Evolutionary conservation across 2,113 vertebrate species (phyloP).

Genomic region (Psittacula cyanocephala): DNA sequence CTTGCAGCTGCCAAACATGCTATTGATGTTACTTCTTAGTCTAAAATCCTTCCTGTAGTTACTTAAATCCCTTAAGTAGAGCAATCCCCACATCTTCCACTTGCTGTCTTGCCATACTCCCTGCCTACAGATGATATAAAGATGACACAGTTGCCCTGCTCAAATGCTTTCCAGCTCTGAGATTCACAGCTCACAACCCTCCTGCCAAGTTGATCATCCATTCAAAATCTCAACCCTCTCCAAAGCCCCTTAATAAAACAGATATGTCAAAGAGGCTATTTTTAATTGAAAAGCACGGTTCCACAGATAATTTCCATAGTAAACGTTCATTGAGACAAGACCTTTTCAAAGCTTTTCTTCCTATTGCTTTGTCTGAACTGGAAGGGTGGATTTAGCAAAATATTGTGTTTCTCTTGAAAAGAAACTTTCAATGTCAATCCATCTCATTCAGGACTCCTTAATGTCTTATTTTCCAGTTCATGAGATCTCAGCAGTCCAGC

Average conservation of each 20-base stretch:
- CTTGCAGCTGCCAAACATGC: not conserved
- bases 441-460: not conserved
- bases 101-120: not conserved
- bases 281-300: not conserved
- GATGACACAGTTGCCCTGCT: not conserved
- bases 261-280: not conserved
- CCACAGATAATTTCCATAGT: not conserved
- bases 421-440: not conserved
- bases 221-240: not conserved
- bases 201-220: not conserved
- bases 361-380: not conserved
- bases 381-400: not conserved
- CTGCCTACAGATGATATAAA: not conserved
- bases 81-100: not conserved
- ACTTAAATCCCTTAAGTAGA: not conserved
- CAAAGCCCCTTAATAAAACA: not conserved
- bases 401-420: not conserved
- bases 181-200: not conserved
- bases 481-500: not conserved
- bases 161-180: not conserved
- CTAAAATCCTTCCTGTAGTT: not conserved
- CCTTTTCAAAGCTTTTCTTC: not conserved
- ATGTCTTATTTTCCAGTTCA: not conserved
- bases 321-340: not conserved
- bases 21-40: accelerated